Evolutionary conservation across 2,888 invertebrate genomes (phyloP), one percentile per base, ranked within the genome.

Genomic region (Apotomis betuletana): DNA sequence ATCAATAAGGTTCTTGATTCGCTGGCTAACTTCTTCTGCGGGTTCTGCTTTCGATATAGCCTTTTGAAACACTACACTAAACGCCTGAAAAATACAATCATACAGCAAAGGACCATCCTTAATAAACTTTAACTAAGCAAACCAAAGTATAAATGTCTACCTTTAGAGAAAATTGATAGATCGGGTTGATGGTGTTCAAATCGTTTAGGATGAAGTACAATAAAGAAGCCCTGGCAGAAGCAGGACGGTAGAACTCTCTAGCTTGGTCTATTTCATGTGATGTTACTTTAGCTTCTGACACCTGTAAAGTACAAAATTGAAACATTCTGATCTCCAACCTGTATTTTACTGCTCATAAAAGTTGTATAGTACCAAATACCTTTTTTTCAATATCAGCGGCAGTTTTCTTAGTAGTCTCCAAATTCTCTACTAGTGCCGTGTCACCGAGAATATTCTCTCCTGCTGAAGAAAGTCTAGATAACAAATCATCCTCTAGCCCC

Each of bases 1-100:
- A 84, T 99, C 98, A 80, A 99, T 99, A 60, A 99, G 95, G 90
- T 98, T 98, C 77, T 94, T 94, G 15, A 99, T 98, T 79, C 99
- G 94, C 73, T 94, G 92, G 49, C 95, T 94, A 0, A 99, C 97
- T 77, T 96, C 96, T 15, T 96, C 96, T 0, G 97, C 96, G 0
- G 96, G 96, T 76, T 97, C 96, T 0, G 99, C 98, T 84, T 95
- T 96, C 59, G 97, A 96, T 82, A 99, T 98, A 15, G 99, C 99
- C 85, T 98, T 98, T 94, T 98, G 98, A 87, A 99, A 99, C 46
- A 99, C 99, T n/a, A 98, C 98, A 88, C 97, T 98, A 89, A 99
- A 99, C 1, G 99, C 98, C 97, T 97, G 81, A n/a, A 73, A 49
- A 41, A 41, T 62, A 36, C 0, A 13, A 58, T 41, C 13, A 27